A percentile compares a stretch with the other conserved stretches of the same genome.
phyloP scores from a whole-genome alignment of 2,797 vertebrate genomes.

The Paratrypauchen microcephalus region DNA sequence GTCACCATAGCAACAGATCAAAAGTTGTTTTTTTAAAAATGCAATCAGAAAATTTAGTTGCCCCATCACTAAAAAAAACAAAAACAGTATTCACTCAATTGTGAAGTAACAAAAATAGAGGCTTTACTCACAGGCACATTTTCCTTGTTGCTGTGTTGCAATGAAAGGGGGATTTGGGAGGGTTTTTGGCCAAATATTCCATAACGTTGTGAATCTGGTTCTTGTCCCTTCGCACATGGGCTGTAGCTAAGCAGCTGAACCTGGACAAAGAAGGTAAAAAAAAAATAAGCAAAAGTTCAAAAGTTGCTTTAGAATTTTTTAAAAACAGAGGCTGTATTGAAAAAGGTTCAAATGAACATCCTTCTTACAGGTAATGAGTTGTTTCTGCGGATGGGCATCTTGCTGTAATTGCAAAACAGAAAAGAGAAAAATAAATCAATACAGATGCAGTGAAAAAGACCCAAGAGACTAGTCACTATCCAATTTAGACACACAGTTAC shows the following conservation, averaged over 20 bases:
- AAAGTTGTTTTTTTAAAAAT: background rate
- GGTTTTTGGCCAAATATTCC: conserved; percentile 67
- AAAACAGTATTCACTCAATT: background rate
- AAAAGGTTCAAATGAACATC: background rate
- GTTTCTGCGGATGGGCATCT: conserved; percentile 79
- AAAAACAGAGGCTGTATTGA: background rate
- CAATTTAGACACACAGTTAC: background rate
- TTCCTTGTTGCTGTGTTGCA: conserved; percentile 81
- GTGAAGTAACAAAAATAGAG: background rate
- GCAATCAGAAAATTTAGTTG: conserved; percentile 12
- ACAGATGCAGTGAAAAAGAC: background rate
- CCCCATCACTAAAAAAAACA: background rate
- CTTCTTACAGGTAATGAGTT: conserved; percentile 84
- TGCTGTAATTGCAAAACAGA: conserved; percentile 59
- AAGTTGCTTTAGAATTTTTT: background rate
- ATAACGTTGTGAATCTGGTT: conserved; percentile 61
- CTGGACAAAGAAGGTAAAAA: conserved; percentile 51
- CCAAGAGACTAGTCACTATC: background rate
- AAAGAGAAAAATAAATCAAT: conserved; percentile 7
- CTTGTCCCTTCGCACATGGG: conserved; percentile 83
- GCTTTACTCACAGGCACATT: conserved; percentile 78
- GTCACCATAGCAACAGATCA: conserved; percentile 24
- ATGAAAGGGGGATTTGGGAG: conserved; percentile 10
- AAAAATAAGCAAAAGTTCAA: background rate
- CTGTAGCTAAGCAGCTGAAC: conserved; percentile 83